Base-by-base conservation (phyloP, 2,888 invertebrate genomes). In the Leucoma salicis region DNA sequence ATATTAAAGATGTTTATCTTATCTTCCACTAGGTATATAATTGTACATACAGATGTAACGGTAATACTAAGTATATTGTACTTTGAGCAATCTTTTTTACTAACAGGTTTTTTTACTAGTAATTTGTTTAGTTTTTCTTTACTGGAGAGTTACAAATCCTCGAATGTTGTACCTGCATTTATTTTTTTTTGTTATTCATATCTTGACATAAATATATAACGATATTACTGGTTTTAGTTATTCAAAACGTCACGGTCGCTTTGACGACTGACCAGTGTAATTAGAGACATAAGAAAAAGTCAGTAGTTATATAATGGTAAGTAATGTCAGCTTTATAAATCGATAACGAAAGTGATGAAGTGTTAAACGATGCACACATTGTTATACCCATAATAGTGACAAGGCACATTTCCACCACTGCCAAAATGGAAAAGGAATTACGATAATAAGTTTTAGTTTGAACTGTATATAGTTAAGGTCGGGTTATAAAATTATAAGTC, bases 111-210 rank as follows among this genome's bases (percentile, higher is more conserved):
- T 81, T 83, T 79, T 77, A 76, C 77, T 84, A 81, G 82, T 82
- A 81, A 80, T 82, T 29, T 78, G 81, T 87, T 85, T 87, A 84
- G 78, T 84, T 84, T n/a, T 75, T 82, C 77, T 82, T 82, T 78
- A 83, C 79, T 82, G 80, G 85, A 88, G 83, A 89, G 87, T 83
- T 82, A 79, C 73, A 74, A 77, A 84, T 89, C 87, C 90, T 90
- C 90, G 90, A 90, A 88, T 89, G 82, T 86, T 89, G 90, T 90
- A 90, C 90, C 90, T 90, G 90, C 90, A 89, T 90, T 90, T 89
- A 85, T 63, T 55, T 83, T 77, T 29, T 79, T 86, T 85, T 83
- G 79, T 85, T 84, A 79, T 78, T 82, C 80, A 74, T 75, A 75
- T 70, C 75, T 87, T 86, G 87, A 85, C 87, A 85, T 88, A 83